Base-by-base conservation (phyloP, 2,888 invertebrate genomes). In the Chloroclysta siterata region DNA sequence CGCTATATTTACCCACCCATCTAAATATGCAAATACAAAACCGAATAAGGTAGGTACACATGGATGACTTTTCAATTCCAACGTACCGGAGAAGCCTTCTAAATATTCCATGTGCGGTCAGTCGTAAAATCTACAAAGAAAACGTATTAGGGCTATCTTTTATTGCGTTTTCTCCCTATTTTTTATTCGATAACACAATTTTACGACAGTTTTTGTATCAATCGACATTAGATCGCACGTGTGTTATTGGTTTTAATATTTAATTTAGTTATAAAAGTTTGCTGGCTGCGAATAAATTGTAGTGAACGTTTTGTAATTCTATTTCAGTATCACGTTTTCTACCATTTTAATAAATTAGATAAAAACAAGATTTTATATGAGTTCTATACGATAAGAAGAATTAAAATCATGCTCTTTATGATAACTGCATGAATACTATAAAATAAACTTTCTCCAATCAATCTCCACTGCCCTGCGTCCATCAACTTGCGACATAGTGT, bases 41-140 rank as follows among this genome's bases (percentile, higher is more conserved):
- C 60, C 64, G 78, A 46, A 46, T 46, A 39, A 39, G 36, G 36
- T 39, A 46, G 46, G 46, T 83, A 84, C 86, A 87, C 83, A 78
- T 84, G 87, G 82, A 85, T 83, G 82, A 82, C 84, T 82, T 82
- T 89, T 85, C 87, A 86, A 88, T 88, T 84, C 81, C 77, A 72
- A 79, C 83, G 83, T 81, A 80, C 81, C 83, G 80, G n/a, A 2
- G 33, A 78, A 82, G 80, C 84, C 83, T 88, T 89, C 86, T 91
- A 90, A 91, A 92, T 91, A 90, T 90, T 92, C 89, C 86, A 90
- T 89, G 90, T 89, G 89, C 86, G 90, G 91, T 88, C 91, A 90
- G 87, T 81, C 86, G 85, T 83, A 84, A 91, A 91, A 91, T 89
- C 87, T 85, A 92, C 90, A 91, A 91, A 92, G 91, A 88, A 90